Evolutionary conservation across 2,113 vertebrate genomes (phyloP), one percentile per base, ranked within the genome.

Genomic region (Cochlearius cochlearius): DNA sequence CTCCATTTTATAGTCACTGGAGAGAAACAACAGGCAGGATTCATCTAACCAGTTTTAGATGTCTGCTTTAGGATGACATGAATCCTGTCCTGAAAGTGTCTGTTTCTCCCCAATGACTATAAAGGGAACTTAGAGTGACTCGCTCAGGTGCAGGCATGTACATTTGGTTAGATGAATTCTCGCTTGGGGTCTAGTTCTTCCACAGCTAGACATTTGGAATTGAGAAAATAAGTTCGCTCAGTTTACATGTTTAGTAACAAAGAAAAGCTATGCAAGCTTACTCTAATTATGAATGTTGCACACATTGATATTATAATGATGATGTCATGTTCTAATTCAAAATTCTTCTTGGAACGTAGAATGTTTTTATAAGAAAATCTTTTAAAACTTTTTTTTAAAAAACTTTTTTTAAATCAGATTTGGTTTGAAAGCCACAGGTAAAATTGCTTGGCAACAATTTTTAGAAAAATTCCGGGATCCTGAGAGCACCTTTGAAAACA

Each of bases 401-500:
- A n/a, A n/a, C n/a, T 63, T 25, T 63, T 27, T 32, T 19, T 62
- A 47, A 84, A 91, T 74, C 74, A 98, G 97, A 30, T 96, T 98
- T 86, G 94, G 95, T 43, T 69, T 98, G 62, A 96, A 79, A 96
- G 64, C 93, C 76, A 96, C 94, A 41, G 82, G 74, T 56, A 97
- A 59, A 74, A 94, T 98, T 88, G 76, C 76, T 5, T 98, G 98
- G 98, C 96, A 98, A 55, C 62, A 97, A 52, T 98, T 99, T 92
- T 87, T 98, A 77, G 90, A 96, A 36, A 96, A 89, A 20, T 62
- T 97, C 56, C 10, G 27, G 38, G 87, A 94, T 53, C 59, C 72
- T 71, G 71, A 34, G 9, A 49, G 11, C 5, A 41, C 27, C n/a
- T 89, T 68, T 43, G 92, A 96, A 76, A 77, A 72, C 8, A 85